Evolutionary conservation across 2,113 vertebrate species (phyloP), one percentile per base, ranked within the genome.

Genomic region (Progne subis): DNA sequence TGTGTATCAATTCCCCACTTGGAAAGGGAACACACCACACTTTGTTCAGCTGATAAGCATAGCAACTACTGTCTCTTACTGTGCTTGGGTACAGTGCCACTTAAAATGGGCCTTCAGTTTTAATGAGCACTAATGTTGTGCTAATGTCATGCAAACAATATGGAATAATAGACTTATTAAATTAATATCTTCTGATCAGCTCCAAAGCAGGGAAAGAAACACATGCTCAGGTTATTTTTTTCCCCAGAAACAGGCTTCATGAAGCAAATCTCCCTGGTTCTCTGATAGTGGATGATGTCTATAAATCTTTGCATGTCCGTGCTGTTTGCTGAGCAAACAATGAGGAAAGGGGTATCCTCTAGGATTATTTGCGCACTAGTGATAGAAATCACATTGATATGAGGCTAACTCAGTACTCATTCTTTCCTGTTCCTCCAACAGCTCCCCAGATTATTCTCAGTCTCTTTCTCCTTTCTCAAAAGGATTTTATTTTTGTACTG

Each of bases 381-480:
- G 93, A 89, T 81, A 97, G 95, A 97, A 97, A 69, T 96, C 90
- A 88, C 70, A 71, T 52, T 70, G 77, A 94, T 83, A 86, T 32
- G 78, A 95, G 61, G 46, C 81, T 28, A 82, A 67, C 41, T 56
- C 79, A 85, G n/a, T 61, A 70, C 23, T 82, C 86, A 86, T 84
- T 93, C 64, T 43, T 85, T 91, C 82, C 41, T 59, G 8, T 71
- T 86, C 44, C 65, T 90, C 82, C 80, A 90, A 78, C 77, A 79
- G n/a, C 55, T 91, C 83, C 71, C 60, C 75, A 56, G 24, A 77
- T 88, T 92, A 64, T 71, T 86, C 21, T 81, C 15, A 60, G 26
- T 28, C 52, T 81, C 52, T 64, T 68, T 1, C 17, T 82, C 15
- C 14, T 90, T 72, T 90, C 50, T 65, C 63, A 34, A 71, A 93